Evolutionary conservation across 2,888 invertebrate species (phyloP).

Genomic region (Amphipyra berbera): DNA sequence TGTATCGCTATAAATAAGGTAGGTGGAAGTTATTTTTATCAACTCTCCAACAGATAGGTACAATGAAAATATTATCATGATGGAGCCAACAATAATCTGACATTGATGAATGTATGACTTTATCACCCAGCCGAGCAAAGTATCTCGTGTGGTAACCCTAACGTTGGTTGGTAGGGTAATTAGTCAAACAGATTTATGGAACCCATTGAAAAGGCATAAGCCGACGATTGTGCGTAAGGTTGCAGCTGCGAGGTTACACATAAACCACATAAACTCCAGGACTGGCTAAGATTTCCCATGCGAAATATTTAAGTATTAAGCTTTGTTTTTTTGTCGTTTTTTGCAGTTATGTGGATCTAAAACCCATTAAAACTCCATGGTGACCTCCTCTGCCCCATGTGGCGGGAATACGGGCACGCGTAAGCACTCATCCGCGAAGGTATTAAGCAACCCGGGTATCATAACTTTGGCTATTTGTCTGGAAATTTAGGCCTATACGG

Average conservation of each 20-base stretch:
- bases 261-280: background rate
- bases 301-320: background rate
- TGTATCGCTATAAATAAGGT: conserved; percentile 15
- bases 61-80: conserved; percentile 27
- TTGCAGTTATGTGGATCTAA: no score
- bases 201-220: background rate
- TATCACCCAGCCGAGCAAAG: conserved; percentile 25
- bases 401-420: no score
- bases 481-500: no score
- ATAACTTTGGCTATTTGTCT: no score
- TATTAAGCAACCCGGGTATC: no score
- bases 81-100: conserved; percentile 44
- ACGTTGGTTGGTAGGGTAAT: conserved; percentile 28
- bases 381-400: no score
- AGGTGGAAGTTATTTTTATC: conserved; percentile 32
- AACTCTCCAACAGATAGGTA: conserved; percentile 21
- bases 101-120: conserved; percentile 56
- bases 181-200: conserved; percentile 31
- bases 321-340: no score
- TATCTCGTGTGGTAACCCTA: conserved; percentile 11
- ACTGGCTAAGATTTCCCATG: background rate
- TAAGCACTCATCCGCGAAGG: no score
- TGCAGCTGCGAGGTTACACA: background rate
- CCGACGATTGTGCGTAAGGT: background rate
- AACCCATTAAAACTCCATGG: no score